A percentile compares a stretch with the other conserved stretches of the same genome.
Evolutionary conservation across 2,797 vertebrate genomes (phyloP).

Genomic region (Fistularia tabacaria): DNA sequence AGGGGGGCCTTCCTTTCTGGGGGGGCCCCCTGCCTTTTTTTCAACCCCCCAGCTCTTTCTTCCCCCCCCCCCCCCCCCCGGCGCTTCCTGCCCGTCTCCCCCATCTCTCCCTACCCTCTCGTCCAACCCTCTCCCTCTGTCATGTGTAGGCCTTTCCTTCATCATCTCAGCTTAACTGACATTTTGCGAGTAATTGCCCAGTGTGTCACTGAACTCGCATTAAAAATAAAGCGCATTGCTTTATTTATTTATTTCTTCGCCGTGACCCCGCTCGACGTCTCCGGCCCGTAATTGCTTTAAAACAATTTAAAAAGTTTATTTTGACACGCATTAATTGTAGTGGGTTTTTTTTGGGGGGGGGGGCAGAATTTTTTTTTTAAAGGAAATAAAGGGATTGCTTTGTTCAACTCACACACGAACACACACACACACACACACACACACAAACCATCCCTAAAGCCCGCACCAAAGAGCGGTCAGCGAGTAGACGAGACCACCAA

Average conservation of each 20-base stretch:
- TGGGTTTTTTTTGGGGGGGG: not conserved
- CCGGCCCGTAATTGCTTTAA: not conserved
- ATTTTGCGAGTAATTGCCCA: slow-evolving; percentile 38
- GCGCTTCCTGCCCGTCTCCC: slow-evolving; percentile 20
- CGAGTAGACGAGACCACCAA: slow-evolving; percentile 58
- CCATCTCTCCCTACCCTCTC: slow-evolving; percentile 12
- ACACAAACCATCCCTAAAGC: slow-evolving; percentile 18
- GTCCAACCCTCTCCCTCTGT: slow-evolving; percentile 14
- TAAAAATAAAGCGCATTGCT: slow-evolving; percentile 28
- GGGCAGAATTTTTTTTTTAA: not conserved
- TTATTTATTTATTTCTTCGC: slow-evolving; percentile 29
- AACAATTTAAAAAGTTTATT: too few relatives aligned
- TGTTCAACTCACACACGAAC: not conserved
- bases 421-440: slow-evolving; percentile 4
- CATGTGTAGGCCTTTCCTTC: slow-evolving; percentile 20
- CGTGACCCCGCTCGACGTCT: too few relatives aligned
- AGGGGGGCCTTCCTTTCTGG: slow-evolving; percentile 33
- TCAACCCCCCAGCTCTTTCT: slow-evolving; percentile 31
- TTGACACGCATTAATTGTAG: not conserved
- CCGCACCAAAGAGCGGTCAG: slow-evolving; percentile 33
- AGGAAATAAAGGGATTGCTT: not conserved
- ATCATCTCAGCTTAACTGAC: slow-evolving; percentile 24
- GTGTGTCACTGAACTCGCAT: slow-evolving; percentile 43
- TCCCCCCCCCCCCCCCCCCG: slow-evolving; percentile 13
- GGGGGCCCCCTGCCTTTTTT: slow-evolving; percentile 44